These are phyloP conservation scores for Pteropus alecto DNA, from an alignment of 2,113 vertebrate genomes.

Conservation along the genomic window DNA sequence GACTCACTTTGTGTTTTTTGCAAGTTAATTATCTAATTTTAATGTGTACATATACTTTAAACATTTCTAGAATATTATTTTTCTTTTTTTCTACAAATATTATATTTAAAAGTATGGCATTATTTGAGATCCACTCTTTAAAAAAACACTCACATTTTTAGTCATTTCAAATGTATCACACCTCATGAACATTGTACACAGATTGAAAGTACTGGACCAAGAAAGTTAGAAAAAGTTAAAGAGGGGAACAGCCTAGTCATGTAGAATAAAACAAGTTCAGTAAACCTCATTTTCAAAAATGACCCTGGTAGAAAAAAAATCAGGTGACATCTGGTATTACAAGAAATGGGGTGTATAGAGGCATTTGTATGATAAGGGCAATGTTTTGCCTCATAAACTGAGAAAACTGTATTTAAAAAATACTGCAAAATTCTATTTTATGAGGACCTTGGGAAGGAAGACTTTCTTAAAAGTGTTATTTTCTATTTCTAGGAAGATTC, in stretches of 20 bases:
- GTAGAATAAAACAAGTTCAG: conserved; percentile 70
- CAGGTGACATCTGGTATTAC: conserved; percentile 71
- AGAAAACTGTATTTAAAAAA: conserved; percentile 78
- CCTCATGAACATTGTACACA: conserved; percentile 51
- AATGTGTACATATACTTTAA: background rate
- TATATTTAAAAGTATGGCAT: background rate
- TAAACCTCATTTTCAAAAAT: conserved; percentile 76
- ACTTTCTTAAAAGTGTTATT: conserved; percentile 76
- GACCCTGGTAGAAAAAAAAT: conserved; percentile 63
- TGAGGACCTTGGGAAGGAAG: conserved; percentile 66
- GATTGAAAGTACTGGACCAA: conserved; percentile 66
- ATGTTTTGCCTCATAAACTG: conserved; percentile 76
- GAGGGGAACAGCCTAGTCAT: conserved; percentile 55
- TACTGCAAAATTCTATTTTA: conserved; percentile 70
- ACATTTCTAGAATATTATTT: background rate
- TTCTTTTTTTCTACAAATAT: background rate
- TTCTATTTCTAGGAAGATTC: conserved; percentile 74
- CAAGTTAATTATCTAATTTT: conserved; percentile 15
- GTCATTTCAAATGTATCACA: conserved; percentile 59
- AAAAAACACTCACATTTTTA: conserved; percentile 59
- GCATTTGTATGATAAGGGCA: conserved; percentile 73
- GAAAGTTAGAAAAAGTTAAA: conserved; percentile 67
- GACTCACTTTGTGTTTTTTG: background rate
- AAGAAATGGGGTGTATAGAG: conserved; percentile 71
- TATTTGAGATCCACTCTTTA: conserved; percentile 56